Conservation (phyloP, 1,140 invertebrate species). For the Eueides isabella region DNA sequence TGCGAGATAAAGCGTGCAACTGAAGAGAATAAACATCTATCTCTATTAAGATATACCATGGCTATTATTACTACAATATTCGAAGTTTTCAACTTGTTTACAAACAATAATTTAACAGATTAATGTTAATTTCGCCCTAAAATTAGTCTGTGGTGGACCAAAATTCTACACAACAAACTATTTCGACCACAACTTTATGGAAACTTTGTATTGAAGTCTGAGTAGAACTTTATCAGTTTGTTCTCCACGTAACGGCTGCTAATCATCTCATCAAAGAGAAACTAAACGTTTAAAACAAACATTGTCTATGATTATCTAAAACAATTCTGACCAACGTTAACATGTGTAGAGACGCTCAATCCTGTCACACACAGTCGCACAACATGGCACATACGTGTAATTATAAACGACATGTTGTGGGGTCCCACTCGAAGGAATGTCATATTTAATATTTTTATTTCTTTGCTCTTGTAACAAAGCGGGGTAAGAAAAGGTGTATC, state of each 20-base stretch:
- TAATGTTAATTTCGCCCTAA: constrained; percentile 28
- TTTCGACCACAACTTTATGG: constrained; percentile 38
- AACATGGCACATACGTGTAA: too few relatives aligned
- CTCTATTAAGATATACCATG: too few relatives aligned
- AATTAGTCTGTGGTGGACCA: constrained; percentile 13
- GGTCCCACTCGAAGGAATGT: too few relatives aligned
- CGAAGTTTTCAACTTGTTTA: background rate
- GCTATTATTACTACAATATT: background rate
- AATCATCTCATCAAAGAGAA: constrained; percentile 47
- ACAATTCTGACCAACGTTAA: background rate
- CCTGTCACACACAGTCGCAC: too few relatives aligned
- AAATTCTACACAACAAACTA: constrained; percentile 40
- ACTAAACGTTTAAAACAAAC: constrained; percentile 26
- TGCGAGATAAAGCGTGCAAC: too few relatives aligned
- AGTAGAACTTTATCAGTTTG: constrained; percentile 37
- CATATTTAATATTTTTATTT: too few relatives aligned
- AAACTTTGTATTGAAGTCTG: constrained; percentile 37
- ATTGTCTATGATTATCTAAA: constrained; percentile 1
- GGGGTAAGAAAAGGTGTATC: too few relatives aligned
- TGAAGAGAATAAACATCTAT: background rate
- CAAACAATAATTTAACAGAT: constrained; percentile 24
- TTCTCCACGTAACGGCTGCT: constrained; percentile 39
- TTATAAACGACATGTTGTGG: too few relatives aligned
- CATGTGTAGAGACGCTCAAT: too few relatives aligned
- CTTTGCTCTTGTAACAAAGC: too few relatives aligned